phyloP scores from a whole-genome alignment of 2,888 invertebrate genomes.

The Dryocosmus kuriphilus region DNA sequence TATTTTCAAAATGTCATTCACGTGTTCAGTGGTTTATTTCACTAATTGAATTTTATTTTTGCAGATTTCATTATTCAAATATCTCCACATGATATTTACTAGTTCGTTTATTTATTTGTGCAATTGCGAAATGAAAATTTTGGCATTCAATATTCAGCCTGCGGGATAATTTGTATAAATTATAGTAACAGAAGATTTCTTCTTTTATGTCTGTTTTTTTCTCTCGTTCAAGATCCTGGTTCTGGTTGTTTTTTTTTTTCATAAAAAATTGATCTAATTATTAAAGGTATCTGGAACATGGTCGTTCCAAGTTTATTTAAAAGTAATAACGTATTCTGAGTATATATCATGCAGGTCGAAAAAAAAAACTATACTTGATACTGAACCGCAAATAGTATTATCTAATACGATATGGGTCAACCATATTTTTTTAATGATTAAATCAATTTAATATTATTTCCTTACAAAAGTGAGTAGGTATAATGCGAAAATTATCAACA shows the following conservation, averaged over 20 bases:
- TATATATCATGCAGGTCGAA: slow-evolving; percentile 50
- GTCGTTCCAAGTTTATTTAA: slow-evolving; percentile 50
- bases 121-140: neutral
- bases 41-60: slow-evolving; percentile 10
- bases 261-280: slow-evolving; percentile 34
- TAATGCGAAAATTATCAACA: neutral
- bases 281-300: slow-evolving; percentile 54
- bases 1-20: slow-evolving; percentile 18
- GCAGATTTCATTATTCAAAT: slow-evolving; percentile 18
- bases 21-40: neutral
- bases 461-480: neutral
- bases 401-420: slow-evolving; percentile 28
- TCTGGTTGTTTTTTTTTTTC: slow-evolving; percentile 6
- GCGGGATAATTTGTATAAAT: too few relatives aligned
- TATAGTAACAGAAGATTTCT: neutral
- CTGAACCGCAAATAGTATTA: slow-evolving; percentile 17
- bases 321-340: slow-evolving; percentile 50
- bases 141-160: neutral
- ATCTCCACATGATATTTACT: neutral
- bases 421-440: slow-evolving; percentile 15
- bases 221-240: neutral
- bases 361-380: slow-evolving; percentile 45
- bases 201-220: neutral
- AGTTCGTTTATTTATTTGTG: neutral
- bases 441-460: slow-evolving; percentile 22